A percentile compares a stretch with the other conserved stretches of the same genome.
Evolutionary conservation across 2,113 vertebrate species (phyloP).

Genomic region (Craseonycteris thonglongyai): DNA sequence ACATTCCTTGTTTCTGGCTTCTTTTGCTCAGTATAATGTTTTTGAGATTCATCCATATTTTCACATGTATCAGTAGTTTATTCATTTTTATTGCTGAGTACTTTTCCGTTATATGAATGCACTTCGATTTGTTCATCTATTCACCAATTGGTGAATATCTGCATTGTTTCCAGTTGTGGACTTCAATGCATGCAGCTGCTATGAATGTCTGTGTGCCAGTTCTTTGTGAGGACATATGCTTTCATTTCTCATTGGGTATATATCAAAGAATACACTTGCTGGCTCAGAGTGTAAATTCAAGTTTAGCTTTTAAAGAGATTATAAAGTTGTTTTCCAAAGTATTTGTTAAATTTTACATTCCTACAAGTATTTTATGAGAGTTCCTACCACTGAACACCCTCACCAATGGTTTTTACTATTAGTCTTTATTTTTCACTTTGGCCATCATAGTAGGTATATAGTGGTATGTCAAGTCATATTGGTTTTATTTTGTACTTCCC

Average conservation of each 20-base stretch:
- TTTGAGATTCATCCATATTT: not conserved
- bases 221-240: not conserved
- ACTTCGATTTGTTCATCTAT: not conserved
- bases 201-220: not conserved
- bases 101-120: not conserved
- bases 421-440: not conserved
- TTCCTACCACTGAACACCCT: not conserved
- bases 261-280: not conserved
- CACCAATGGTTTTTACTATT: not conserved
- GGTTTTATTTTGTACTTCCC: not conserved
- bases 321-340: not conserved
- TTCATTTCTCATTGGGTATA: not conserved
- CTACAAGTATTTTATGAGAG: not conserved
- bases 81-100: not conserved
- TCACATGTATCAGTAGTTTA: not conserved
- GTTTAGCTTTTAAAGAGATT: not conserved
- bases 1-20: not conserved
- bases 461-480: not conserved
- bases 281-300: not conserved
- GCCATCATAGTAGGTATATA: not conserved
- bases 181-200: not conserved
- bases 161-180: not conserved
- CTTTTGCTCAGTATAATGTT: not conserved
- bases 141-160: not conserved
- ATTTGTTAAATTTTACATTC: not conserved